A percentile compares a stretch with the other conserved stretches of the same genome.
Conservation (phyloP, 2,888 invertebrate species). For the Drosophila demipolita region DNA sequence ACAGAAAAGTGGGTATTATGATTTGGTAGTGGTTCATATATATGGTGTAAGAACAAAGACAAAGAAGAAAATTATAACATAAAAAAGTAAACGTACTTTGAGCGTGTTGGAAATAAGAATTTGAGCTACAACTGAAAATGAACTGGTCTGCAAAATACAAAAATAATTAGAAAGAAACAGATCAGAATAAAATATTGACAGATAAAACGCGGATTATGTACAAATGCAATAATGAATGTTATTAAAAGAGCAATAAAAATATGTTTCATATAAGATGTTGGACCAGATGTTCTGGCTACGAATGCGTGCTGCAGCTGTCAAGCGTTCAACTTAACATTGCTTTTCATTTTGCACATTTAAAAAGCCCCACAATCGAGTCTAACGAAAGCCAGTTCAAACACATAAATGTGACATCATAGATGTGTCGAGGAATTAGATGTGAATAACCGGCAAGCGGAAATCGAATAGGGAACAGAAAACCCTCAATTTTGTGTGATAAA, state of each 20-base stretch:
- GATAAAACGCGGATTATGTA: slow-evolving; percentile 24
- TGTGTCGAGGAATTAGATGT: slow-evolving; percentile 28
- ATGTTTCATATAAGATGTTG: neutral
- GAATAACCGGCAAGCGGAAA: slow-evolving; percentile 33
- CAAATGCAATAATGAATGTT: slow-evolving; percentile 31
- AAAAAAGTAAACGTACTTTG: slow-evolving; percentile 69
- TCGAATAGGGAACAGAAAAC: slow-evolving; percentile 41
- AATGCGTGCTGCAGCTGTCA: slow-evolving; percentile 17
- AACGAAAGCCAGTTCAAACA: slow-evolving; percentile 30
- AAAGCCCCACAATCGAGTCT: slow-evolving; percentile 34
- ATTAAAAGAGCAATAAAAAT: neutral
- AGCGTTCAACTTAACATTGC: slow-evolving; percentile 11
- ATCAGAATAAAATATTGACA: slow-evolving; percentile 30
- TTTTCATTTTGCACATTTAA: slow-evolving; percentile 16
- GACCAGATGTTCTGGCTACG: slow-evolving; percentile 7
- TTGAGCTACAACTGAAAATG: slow-evolving; percentile 76
- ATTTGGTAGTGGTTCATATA: slow-evolving; percentile 26
- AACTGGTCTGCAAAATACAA: slow-evolving; percentile 69
- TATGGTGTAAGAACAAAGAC: slow-evolving; percentile 13
- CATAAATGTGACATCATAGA: slow-evolving; percentile 60
- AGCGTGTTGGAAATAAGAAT: slow-evolving; percentile 76
- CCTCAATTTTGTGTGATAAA: slow-evolving; percentile 1
- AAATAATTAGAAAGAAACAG: slow-evolving; percentile 41
- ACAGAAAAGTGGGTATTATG: slow-evolving; percentile 40
- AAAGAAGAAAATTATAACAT: slow-evolving; percentile 22